Base-by-base conservation (phyloP, 2,888 invertebrate genomes). In the Rhamnusium bicolor region DNA sequence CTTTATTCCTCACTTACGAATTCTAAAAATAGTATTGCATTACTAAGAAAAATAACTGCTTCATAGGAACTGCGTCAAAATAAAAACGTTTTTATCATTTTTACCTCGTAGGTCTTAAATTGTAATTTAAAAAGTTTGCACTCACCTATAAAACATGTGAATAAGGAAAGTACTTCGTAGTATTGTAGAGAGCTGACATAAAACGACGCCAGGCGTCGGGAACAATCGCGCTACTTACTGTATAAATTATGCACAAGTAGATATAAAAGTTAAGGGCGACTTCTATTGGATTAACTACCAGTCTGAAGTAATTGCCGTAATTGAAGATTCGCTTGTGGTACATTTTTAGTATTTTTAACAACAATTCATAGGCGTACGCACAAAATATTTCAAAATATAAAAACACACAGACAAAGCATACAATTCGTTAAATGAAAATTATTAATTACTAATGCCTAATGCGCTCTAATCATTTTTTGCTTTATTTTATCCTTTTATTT, bases 211-310 rank as follows among this genome's bases (percentile, higher is more conserved):
- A 65, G 65, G 60, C 71, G 63, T 24, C 71, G 60, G 58, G 66
- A 32, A 71, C 71, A 71, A 53, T 71, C 61, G 71, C 12, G 68
- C 72, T 63, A 67, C 72, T 72, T 68, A 68, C 32, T 21, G 68
- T 53, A 83, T 85, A 82, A 85, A 85, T 85, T 84, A 85, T 85
- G 82, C 84, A 85, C 75, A 80, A 83, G 80, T 81, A 83, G 80
- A 84, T 83, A 84, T 83, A 84, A 84, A 84, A 83, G 83, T 82
- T 82, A 84, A 84, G 84, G 72, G 72, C 62, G 54, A 47, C 53
- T 60, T 27, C 81, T 83, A 84, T 84, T 84, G 82, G 80, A 84
- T 85, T 85, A 85, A 81, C 80, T 79, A 79, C 79, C 79, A 80
- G 82, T 80, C 82, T 80, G 82, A 82, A 83, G 83, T 83, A 84